Conservation (phyloP, 2,797 vertebrate species). For the Hipposideros larvatus region DNA sequence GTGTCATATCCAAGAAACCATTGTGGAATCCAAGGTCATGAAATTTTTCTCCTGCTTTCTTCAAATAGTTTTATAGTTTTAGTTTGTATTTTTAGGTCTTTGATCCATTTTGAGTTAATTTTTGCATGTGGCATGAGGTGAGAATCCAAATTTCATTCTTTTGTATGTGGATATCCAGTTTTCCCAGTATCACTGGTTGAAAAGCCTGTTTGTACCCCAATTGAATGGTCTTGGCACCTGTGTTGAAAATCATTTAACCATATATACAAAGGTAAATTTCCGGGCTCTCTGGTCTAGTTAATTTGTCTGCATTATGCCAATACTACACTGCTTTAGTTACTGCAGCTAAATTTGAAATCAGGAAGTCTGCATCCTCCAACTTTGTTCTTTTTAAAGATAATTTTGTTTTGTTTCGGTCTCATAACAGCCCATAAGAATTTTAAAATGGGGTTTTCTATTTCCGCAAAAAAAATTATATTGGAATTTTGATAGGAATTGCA, state of each 20-base stretch:
- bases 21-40: neutral
- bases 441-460: neutral
- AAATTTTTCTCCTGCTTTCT: neutral
- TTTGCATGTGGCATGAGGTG: neutral
- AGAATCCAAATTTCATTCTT: neutral
- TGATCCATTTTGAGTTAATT: neutral
- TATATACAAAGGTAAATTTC: neutral
- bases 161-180: neutral
- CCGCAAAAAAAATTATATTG: neutral
- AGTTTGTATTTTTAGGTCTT: neutral
- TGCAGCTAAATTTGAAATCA: neutral
- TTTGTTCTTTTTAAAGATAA: neutral
- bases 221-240: neutral
- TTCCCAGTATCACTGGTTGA: neutral
- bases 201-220: neutral
- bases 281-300: neutral
- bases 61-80: neutral
- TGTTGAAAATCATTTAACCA: neutral
- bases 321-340: neutral
- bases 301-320: neutral
- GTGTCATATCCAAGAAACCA: neutral
- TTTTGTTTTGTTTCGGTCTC: neutral
- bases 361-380: neutral
- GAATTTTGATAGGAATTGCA: neutral
- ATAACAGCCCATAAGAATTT: neutral